Percentiles rank a stretch among this genome's conserved stretches.
phyloP scores from a whole-genome alignment of 2,113 vertebrate species.

The Greenwoodochromis staneri region DNA sequence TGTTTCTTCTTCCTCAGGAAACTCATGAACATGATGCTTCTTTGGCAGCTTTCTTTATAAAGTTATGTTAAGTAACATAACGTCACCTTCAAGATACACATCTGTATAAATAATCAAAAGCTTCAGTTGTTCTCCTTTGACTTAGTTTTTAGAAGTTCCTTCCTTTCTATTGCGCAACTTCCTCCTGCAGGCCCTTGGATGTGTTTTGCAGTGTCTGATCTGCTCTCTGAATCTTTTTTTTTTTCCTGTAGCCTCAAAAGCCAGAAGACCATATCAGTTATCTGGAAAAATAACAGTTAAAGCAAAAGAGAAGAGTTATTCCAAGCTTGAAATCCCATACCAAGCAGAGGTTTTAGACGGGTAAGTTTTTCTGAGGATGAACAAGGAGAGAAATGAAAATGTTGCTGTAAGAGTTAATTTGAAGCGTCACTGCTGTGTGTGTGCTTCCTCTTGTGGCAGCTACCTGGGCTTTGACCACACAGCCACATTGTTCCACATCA shows the following conservation, averaged over 20 bases:
- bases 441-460: conserved; percentile 25
- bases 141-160: neutral
- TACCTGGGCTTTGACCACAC: conserved; percentile 95
- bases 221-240: neutral
- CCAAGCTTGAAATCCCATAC: conserved; percentile 99
- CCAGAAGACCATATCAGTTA: conserved; percentile 85
- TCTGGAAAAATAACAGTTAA: conserved; percentile 98
- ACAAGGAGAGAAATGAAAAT: neutral
- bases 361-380: conserved; percentile 67
- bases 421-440: neutral
- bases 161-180: neutral
- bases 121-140: neutral
- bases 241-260: conserved; percentile 84
- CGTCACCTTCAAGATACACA: neutral
- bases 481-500: conserved; percentile 93
- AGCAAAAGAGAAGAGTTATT: conserved; percentile 97
- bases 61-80: neutral
- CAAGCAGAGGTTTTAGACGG: conserved; percentile 97
- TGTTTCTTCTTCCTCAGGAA: neutral
- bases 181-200: neutral
- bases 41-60: neutral
- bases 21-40: neutral
- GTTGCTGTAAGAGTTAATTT: neutral
- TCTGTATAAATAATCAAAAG: neutral
- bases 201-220: neutral